These are phyloP conservation scores for Tautogolabrus adspersus DNA, from an alignment of 2,113 vertebrate genomes.

Conservation along the genomic window DNA sequence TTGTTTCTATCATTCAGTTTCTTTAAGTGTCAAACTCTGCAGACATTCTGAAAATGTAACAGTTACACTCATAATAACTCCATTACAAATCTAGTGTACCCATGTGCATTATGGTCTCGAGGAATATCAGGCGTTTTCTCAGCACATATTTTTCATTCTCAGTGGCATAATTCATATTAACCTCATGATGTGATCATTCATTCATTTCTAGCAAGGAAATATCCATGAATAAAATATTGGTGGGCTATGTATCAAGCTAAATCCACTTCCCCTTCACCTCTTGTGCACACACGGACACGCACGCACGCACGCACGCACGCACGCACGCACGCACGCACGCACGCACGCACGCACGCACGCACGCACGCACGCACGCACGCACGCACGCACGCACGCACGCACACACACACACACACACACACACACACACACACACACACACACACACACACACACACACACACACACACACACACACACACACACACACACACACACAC, in stretches of 20 bases:
- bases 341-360: not conserved
- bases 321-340: not conserved
- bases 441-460: no score
- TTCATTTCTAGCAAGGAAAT: conserved; percentile 42
- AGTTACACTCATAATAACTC: not conserved
- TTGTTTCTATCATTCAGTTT: not conserved
- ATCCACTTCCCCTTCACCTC: conserved; percentile 31
- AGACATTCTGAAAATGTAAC: not conserved
- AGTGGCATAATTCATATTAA: conserved; percentile 22
- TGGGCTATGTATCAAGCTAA: conserved; percentile 26
- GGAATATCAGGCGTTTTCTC: not conserved
- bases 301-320: not conserved
- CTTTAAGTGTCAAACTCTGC: no score
- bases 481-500: no score
- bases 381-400: not conserved
- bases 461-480: no score
- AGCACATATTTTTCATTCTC: conserved; percentile 19
- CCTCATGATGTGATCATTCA: conserved; percentile 31
- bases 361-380: not conserved
- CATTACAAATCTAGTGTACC: conserved; percentile 11
- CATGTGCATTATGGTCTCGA: not conserved
- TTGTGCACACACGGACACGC: conserved; percentile 6
- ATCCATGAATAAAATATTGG: conserved; percentile 49
- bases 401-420: not conserved
- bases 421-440: no score